These are phyloP conservation scores for Drosophila pachea DNA, from an alignment of 1,140 invertebrate species.

Conservation along the genomic window DNA sequence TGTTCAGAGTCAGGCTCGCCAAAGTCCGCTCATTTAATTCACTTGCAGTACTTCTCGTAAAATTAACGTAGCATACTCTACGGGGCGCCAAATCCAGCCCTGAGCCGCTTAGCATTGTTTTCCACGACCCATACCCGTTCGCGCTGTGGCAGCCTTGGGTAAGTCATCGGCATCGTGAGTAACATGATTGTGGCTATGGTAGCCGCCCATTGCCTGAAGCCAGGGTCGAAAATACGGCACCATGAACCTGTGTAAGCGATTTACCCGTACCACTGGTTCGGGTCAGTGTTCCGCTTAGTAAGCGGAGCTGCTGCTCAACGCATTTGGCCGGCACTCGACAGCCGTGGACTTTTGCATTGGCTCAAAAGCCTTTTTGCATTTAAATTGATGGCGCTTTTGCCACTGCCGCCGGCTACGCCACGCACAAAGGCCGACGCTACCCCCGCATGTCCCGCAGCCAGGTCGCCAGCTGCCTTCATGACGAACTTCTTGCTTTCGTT, in stretches of 20 bases:
- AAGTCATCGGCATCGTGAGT: conserved; percentile 21
- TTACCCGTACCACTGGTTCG: conserved; percentile 28
- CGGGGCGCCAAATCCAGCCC: conserved; percentile 28
- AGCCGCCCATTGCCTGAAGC: conserved; percentile 21
- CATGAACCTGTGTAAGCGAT: conserved; percentile 41
- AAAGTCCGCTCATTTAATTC: conserved; percentile 56
- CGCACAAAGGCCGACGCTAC: conserved; percentile 19
- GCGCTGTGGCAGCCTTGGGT: not conserved
- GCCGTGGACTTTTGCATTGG: conserved; percentile 32
- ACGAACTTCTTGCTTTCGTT: conserved; percentile 38
- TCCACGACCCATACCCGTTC: conserved; percentile 8
- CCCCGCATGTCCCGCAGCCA: conserved; percentile 17
- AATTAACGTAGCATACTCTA: conserved; percentile 60
- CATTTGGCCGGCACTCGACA: conserved; percentile 41
- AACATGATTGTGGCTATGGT: conserved; percentile 25
- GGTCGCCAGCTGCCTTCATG: conserved; percentile 26
- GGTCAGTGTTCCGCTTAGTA: conserved; percentile 40
- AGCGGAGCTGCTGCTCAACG: conserved; percentile 67
- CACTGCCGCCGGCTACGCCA: conserved; percentile 5
- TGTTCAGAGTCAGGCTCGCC: conserved; percentile 30
- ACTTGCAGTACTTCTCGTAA: conserved; percentile 54
- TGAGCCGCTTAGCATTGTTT: conserved; percentile 60
- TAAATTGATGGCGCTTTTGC: conserved; percentile 58
- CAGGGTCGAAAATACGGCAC: conserved; percentile 23
- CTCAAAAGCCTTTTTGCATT: conserved; percentile 68